Evolutionary conservation across 2,113 vertebrate species (phyloP), one percentile per base, ranked within the genome.

Genomic region (Psammodynastes pulverulentus): DNA sequence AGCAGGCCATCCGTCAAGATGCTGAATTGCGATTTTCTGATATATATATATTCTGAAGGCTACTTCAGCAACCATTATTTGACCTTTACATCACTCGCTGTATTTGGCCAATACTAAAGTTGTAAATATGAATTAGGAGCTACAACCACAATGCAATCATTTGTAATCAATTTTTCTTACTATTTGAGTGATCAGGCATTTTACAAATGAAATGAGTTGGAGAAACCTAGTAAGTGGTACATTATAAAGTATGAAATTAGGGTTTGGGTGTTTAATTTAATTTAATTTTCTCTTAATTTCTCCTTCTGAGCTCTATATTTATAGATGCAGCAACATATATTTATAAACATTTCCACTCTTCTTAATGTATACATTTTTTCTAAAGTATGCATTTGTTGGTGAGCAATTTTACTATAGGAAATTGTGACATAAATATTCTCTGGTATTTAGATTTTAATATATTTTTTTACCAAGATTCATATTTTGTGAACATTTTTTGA

Each of bases 11-110:
- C 96, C 95, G 93, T 97, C 95, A 95, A 94, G 91, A 48, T 96
- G 95, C 95, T 96, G 97, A 97, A 94, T 91, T 97, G 95, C 92
- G 94, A 46, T 97, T 97, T 95, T 94, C 95, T 93, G 19, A 54
- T 54, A 54, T 54, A 88, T 54, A 88, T 53, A 88, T n/a, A 48
- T 53, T 34, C n/a, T 79, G 72, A 96, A 96, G 95, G 95, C 84
- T 94, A 95, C 95, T 95, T 94, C 96, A 97, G 96, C 96, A 95
- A 96, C 86, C 53, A 89, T 52, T 49, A 84, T 91, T 84, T 89
- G 85, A 91, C 93, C 84, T 84, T 92, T 93, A 23, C 93, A 87
- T 94, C 94, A 92, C 94, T 91, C 86, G 26, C 90, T 92, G 90
- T 92, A 88, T 91, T 96, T 96, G 92, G 79, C 87, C 95, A 95